These are phyloP conservation scores for Parus major DNA, from an alignment of 2,113 vertebrate genomes.

Conservation along the genomic window DNA sequence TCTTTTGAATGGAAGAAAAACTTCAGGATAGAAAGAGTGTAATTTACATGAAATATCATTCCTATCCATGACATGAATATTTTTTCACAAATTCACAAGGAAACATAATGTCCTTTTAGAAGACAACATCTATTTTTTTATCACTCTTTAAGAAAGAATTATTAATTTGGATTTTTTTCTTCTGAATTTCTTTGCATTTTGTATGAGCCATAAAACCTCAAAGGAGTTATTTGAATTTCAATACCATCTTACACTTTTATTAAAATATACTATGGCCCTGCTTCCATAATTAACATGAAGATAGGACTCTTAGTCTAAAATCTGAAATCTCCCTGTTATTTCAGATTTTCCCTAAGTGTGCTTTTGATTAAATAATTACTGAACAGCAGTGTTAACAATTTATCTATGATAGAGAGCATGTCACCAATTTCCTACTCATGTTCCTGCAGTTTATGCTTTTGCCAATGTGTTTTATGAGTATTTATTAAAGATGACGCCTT, in stretches of 20 bases:
- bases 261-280: slow-evolving; percentile 62
- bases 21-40: background rate
- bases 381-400: slow-evolving; percentile 13
- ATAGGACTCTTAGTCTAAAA: slow-evolving; percentile 36
- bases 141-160: slow-evolving; percentile 19
- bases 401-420: slow-evolving; percentile 2
- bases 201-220: slow-evolving; percentile 49
- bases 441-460: slow-evolving; percentile 44
- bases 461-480: slow-evolving; percentile 46
- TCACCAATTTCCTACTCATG: background rate
- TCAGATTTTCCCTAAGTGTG: slow-evolving; percentile 21
- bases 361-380: slow-evolving; percentile 62
- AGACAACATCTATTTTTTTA: background rate
- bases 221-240: slow-evolving; percentile 64
- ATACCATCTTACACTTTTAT: slow-evolving; percentile 48
- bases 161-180: slow-evolving; percentile 31
- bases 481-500: slow-evolving; percentile 61
- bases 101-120: background rate
- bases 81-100: background rate
- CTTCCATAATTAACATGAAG: slow-evolving; percentile 61
- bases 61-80: slow-evolving; percentile 8
- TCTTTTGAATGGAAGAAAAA: slow-evolving; percentile 23
- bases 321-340: slow-evolving; percentile 12
- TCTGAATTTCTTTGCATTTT: slow-evolving; percentile 57
- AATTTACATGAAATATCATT: slow-evolving; percentile 16